A percentile compares a stretch with the other conserved stretches of the same genome.
Evolutionary conservation across 2,888 invertebrate genomes (phyloP).

Genomic region (Polymixis flavicincta): DNA sequence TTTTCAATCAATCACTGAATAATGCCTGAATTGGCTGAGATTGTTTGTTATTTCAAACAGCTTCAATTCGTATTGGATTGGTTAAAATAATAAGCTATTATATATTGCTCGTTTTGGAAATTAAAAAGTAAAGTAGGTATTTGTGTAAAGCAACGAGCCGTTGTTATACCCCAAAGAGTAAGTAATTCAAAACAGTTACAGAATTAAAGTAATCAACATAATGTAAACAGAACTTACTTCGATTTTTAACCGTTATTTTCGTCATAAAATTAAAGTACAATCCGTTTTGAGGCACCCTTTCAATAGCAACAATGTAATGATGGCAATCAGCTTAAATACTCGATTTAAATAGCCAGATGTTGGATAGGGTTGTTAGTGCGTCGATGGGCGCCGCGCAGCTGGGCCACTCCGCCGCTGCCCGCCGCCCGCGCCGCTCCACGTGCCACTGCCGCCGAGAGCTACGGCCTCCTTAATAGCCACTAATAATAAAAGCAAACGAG

Average conservation of each 20-base stretch:
- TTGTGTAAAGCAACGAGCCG: constrained; percentile 11
- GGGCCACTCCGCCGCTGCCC: constrained; percentile 47
- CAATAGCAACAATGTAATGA: constrained; percentile 77
- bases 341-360: constrained; percentile 82
- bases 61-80: constrained; percentile 2
- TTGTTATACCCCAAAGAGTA: constrained; percentile 23
- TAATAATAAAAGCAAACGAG: constrained; percentile 85
- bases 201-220: constrained; percentile 42
- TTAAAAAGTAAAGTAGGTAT: too few species aligned
- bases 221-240: constrained; percentile 56
- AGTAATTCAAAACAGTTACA: constrained; percentile 49
- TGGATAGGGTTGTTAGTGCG: constrained; percentile 70
- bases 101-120: background rate
- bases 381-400: constrained; percentile 29
- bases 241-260: constrained; percentile 69
- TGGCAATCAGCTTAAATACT: constrained; percentile 82
- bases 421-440: constrained; percentile 71
- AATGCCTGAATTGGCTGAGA: constrained; percentile 35
- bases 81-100: constrained; percentile 7
- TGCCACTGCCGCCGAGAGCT: constrained; percentile 70
- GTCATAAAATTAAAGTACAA: constrained; percentile 74
- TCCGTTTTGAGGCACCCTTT: constrained; percentile 75
- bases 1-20: constrained; percentile 50
- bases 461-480: constrained; percentile 79
- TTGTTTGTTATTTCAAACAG: constrained; percentile 33